These are phyloP conservation scores for Strigops habroptila DNA, from an alignment of 2,113 vertebrate genomes.

Conservation along the genomic window DNA sequence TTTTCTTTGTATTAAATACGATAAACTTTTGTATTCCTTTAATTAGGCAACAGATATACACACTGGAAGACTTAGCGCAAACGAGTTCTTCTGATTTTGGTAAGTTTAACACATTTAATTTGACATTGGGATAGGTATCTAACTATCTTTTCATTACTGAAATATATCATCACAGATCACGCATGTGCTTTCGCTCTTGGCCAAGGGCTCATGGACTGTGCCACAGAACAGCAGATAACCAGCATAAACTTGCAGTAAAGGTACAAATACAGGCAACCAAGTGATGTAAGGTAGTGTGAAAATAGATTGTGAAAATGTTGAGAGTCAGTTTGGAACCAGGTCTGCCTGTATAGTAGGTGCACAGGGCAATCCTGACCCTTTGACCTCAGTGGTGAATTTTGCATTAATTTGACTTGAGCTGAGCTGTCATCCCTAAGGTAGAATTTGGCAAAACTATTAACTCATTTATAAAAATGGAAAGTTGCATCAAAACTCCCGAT, in stretches of 20 bases:
- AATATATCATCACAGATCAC: not conserved
- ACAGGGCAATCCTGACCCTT: not conserved
- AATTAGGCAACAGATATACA: slow-evolving; percentile 86
- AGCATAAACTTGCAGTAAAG: not conserved
- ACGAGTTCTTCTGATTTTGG: slow-evolving; percentile 87
- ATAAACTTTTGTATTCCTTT: slow-evolving; percentile 32
- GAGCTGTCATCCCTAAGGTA: not conserved
- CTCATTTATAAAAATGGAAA: not conserved
- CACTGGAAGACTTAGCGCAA: slow-evolving; percentile 83
- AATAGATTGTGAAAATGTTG: not conserved
- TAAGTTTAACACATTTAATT: slow-evolving; percentile 72
- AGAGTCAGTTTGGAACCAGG: not conserved
- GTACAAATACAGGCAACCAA: not conserved
- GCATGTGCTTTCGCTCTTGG: not conserved
- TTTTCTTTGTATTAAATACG: not conserved
- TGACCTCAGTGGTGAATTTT: not conserved
- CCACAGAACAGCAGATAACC: not conserved
- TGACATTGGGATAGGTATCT: not conserved
- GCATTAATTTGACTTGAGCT: not conserved
- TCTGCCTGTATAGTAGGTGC: not conserved
- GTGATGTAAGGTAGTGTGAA: not conserved
- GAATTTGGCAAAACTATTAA: not conserved
- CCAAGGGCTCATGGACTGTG: not conserved
- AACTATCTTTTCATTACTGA: not conserved
- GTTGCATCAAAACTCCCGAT: not conserved